Evolutionary conservation across 2,888 invertebrate species (phyloP), one percentile per base, ranked within the genome.

Genomic region (Linyphia triangularis): DNA sequence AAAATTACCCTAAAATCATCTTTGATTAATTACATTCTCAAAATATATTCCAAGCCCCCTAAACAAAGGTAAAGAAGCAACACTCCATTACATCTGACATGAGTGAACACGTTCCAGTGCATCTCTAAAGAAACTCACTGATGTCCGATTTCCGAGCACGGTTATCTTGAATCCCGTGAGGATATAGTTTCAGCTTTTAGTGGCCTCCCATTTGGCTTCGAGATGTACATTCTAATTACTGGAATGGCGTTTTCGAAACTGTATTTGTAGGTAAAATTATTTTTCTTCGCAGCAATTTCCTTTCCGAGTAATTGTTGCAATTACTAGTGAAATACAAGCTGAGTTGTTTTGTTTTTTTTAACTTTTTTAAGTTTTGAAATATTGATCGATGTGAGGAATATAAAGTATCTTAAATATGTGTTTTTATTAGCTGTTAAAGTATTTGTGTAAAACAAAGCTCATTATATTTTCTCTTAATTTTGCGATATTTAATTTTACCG

Each of bases 121-220:
- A 51, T 51, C n/a, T 16, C 33, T 33, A 33, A 4, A 33, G 33
- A 9, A 33, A 33, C 9, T 51, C 16, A 51, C 5, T n/a, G 51
- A 51, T 51, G 51, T 51, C 51, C 51, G 51, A 51, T 77, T 73
- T 37, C 77, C 5, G 24, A 63, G 77, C 77, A 77, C 77, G 77
- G 40, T 7, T 63, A 33, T 24, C 61, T 13, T n/a, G 26, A 28
- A 24, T 77, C 77, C 77, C 61, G 24, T 13, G 59, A 37, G 77
- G 24, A 40, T 77, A 33, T 16, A 24, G 59, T 63, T 77, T 77
- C 77, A 77, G 61, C 77, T 77, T 40, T 77, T 77, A 77, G 63
- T 63, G 33, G 61, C 61, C 40, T 33, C 40, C 77, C 77, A 63
- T 61, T 77, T 59, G 59, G 61, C 61, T 61, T 1, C 19, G 16